Evolutionary conservation across 92 coral and sea anemone genomes (phyloP), one percentile per base, ranked within the genome.

Genomic region (Parazoanthus swiftii): DNA sequence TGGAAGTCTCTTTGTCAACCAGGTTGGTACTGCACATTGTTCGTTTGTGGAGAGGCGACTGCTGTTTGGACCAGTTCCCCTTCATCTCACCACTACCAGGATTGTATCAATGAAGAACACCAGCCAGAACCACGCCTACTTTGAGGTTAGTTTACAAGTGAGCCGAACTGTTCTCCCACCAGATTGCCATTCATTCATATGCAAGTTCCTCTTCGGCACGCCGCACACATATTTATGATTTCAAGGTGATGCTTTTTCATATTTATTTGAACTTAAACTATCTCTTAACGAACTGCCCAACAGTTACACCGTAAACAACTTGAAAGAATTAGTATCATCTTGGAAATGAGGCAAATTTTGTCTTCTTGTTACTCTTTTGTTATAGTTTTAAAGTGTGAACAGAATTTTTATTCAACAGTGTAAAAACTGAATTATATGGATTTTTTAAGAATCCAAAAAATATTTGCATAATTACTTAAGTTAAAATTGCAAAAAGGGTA

Each of bases 31-130:
- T 72, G 94, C 99, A 4, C 95, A 94, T 38, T 95, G 97, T 83
- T 91, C 96, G 11, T 97, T 97, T 88, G 97, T 97, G 74, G 99
- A 97, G 90, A 91, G 98, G 88, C 93, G 99, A n/a, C 91, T 97
- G 77, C 89, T 97, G 88, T 92, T 97, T 81, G 99, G 99, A 23
- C 92, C 95, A 26, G 96, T 97, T 35, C 93, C 99, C 1, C 95
- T 97, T 74, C 93, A 97, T 88, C 91, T 97, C 84, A 93, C 98
- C 36, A 97, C 99, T 7, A 90, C 89, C 48, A 96, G 85, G 92
- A 90, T 88, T 43, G 95, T 94, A 26, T 93, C 95, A 23, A 88
- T 97, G 71, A 91, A 89, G 74, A 97, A 94, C 86, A 95, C 97
- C 38, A 89, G 98, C 51, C 92, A 91, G 56, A 90, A 95, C 81